Evolutionary conservation across 2,888 invertebrate genomes (phyloP), one percentile per base, ranked within the genome.

Genomic region (Eutolmus rufibarbis): DNA sequence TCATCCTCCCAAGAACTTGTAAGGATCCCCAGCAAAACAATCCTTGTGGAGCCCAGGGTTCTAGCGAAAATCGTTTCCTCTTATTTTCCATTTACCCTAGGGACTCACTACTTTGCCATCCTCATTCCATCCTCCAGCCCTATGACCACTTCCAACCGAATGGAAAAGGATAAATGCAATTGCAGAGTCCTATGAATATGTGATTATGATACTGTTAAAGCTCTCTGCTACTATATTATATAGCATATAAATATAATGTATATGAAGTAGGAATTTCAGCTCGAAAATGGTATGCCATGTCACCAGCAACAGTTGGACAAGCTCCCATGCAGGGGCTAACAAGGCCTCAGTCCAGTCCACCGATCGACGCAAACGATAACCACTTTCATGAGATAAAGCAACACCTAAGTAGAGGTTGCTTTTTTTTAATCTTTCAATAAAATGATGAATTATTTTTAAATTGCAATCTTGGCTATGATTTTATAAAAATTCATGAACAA

Each of bases 141-240:
- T 46, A 37, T 23, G 23, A 46, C 14, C 66, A 66, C 2, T 66
- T 66, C 2, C 66, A 12, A 28, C 9, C 19, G 4, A 66, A 5
- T 84, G 37, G 82, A 84, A 57, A 40, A 9, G 66, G 82, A 37
- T 12, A 37, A 84, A 66, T 84, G 82, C 82, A 84, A 84, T 84
- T 84, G 31, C 40, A 84, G 40, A 84, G 37, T 37, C 82, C 66
- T 66, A 84, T 84, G 57, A 84, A 84, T 84, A 84, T 66, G 82
- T 84, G 82, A 82, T 82, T 82, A 82, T 66, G 66, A 57, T 66
- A 9, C 34, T 40, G 37, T 51, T 84, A 40, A 84, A 84, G 82
- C 82, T 31, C 46, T 84, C 57, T 37, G 19, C 66, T 16, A 46
- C 12, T 46, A 46, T 46, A 46, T 46, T 46, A 46, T 46, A 46